phyloP scores from a whole-genome alignment of 2,797 vertebrate species.

The Schizopygopsis malacanthus region DNA sequence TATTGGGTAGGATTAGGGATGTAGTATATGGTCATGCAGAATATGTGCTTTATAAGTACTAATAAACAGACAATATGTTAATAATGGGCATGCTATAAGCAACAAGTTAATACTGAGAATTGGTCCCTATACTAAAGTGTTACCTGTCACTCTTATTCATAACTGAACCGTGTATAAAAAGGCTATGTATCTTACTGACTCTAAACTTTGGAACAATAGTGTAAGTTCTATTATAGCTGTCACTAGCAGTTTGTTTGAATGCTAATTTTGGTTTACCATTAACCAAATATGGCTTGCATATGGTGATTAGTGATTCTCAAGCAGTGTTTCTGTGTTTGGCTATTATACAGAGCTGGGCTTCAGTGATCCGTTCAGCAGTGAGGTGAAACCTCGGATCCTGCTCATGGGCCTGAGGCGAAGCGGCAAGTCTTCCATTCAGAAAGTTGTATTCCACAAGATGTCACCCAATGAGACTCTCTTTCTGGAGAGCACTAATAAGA shows the following conservation, averaged over 20 bases:
- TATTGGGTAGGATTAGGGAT: too few species aligned
- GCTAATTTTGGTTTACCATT: slow-evolving; percentile 12
- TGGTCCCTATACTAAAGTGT: background rate
- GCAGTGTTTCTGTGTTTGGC: slow-evolving; percentile 42
- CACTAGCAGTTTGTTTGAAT: background rate
- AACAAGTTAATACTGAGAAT: too few species aligned
- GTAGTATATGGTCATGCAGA: too few species aligned
- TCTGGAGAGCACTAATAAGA: slow-evolving; percentile 91
- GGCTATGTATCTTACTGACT: background rate
- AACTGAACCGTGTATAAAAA: background rate
- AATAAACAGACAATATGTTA: too few species aligned
- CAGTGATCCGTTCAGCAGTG: slow-evolving; percentile 86
- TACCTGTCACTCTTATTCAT: background rate
- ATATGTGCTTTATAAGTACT: too few species aligned
- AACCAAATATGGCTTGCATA: background rate
- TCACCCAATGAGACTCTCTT: slow-evolving; percentile 91
- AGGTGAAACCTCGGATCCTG: slow-evolving; percentile 93
- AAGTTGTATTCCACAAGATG: slow-evolving; percentile 94
- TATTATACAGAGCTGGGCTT: slow-evolving; percentile 82
- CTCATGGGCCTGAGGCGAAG: slow-evolving; percentile 93
- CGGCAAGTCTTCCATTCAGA: slow-evolving; percentile 96
- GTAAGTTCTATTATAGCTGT: background rate
- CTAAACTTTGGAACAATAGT: background rate
- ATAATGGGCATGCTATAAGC: too few species aligned
- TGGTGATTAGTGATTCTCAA: background rate